phyloP scores from a whole-genome alignment of 2,888 invertebrate species.

The Eumerus sabulonum region DNA sequence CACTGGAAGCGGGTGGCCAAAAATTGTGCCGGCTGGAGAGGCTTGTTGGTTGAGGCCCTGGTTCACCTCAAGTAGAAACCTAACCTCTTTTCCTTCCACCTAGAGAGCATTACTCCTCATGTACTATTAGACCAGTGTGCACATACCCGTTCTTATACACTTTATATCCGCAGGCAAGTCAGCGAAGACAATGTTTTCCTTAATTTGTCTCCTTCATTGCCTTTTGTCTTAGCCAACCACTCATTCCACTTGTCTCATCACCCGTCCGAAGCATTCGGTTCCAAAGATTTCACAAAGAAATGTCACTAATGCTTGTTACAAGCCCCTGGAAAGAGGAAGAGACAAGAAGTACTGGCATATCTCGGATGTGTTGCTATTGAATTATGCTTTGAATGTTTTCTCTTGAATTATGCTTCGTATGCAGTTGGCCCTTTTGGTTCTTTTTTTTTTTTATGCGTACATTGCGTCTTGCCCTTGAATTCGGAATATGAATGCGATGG shows the following conservation, averaged over 20 bases:
- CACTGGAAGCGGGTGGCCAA: too few species aligned
- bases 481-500: slow-evolving; percentile 38
- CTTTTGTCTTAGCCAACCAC: slow-evolving; percentile 19
- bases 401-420: slow-evolving; percentile 44
- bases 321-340: background rate
- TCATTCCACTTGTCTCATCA: slow-evolving; percentile 19
- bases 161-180: background rate
- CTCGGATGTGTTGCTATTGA: slow-evolving; percentile 11
- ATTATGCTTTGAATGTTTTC: slow-evolving; percentile 44
- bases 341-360: slow-evolving; percentile 21
- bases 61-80: too few species aligned
- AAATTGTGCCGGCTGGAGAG: too few species aligned
- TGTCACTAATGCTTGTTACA: slow-evolving; percentile 21
- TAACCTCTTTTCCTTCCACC: too few species aligned
- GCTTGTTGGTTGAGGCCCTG: too few species aligned
- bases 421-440: slow-evolving; percentile 45
- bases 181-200: slow-evolving; percentile 18
- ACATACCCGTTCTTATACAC: too few species aligned
- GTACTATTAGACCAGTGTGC: too few species aligned
- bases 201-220: slow-evolving; percentile 31
- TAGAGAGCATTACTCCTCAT: too few species aligned
- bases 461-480: slow-evolving; percentile 34
- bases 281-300: slow-evolving; percentile 37
- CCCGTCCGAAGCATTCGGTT: slow-evolving; percentile 38
- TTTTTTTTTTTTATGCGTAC: too few species aligned